Base-by-base conservation (phyloP, 2,888 invertebrate species). In the Pilophorus perplexus region DNA sequence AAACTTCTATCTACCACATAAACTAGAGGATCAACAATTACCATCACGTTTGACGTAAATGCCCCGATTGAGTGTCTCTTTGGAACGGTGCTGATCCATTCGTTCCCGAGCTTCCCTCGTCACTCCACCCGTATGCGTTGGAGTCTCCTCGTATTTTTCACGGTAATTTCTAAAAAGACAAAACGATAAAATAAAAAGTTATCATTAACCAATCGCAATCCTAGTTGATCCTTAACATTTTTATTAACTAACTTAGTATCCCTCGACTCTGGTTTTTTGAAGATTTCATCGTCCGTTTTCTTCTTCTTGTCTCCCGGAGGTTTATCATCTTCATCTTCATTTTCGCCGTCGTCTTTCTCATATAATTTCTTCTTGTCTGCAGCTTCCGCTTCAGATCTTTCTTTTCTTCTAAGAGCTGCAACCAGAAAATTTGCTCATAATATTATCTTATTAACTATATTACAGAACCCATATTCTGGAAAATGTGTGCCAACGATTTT, bases 41-140 rank as follows among this genome's bases (percentile, higher is more conserved):
- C n/a, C n/a, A n/a, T n/a, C n/a, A n/a, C n/a, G n/a, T n/a, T n/a
- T n/a, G n/a, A n/a, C n/a, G n/a, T 85, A 85, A 0, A 89, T 84
- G 23, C 88, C 89, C 74, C 88, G 84, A 71, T 86, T 85, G 75
- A 82, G 83, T n/a, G n/a, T n/a, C 60, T 83, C 79, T 72, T 74
- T 75, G 72, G 74, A 75, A n/a, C 75, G 74, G 14, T 71, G 70
- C 40, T 72, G 70, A 12, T 69, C 70, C 52, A 73, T 70, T 40
- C 72, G 69, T 65, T 72, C 72, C 50, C 69, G 67, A 0, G 90
- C 91, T 75, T 86, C 85, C 66, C 85, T 84, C 25, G 90, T 90
- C 20, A 96, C 88, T 3, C 96, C 96, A 3, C 95, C 96, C 0
- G 95, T 93, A 74, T 96, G 87, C 0, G 95, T 90, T 0, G 97